A percentile compares a stretch with the other conserved stretches of the same genome.
These are phyloP conservation scores for Orestias chungarensis DNA, from an alignment of 2,797 vertebrate genomes.

Conservation along the genomic window DNA sequence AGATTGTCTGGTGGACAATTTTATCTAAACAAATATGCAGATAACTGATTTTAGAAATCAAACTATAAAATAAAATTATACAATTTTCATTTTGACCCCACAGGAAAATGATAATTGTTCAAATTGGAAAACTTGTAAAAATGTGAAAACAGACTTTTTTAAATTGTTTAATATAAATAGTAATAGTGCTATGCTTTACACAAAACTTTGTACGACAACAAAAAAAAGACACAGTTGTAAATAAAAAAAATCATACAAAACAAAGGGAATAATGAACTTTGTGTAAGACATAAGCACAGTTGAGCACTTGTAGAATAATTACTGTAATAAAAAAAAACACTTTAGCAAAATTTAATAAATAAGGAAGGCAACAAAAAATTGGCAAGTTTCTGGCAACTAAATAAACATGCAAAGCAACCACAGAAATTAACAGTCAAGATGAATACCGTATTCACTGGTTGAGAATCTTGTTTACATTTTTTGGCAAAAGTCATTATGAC, in stretches of 20 bases:
- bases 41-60: not conserved
- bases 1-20: not conserved
- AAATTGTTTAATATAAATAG: slow-evolving; percentile 98
- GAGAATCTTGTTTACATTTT: slow-evolving; percentile 46
- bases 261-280: slow-evolving; percentile 77
- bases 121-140: slow-evolving; percentile 19
- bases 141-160: too few species aligned
- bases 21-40: not conserved
- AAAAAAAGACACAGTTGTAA: slow-evolving; percentile 78
- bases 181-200: slow-evolving; percentile 99
- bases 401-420: slow-evolving; percentile 58
- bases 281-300: slow-evolving; percentile 84
- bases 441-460: slow-evolving; percentile 62
- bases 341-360: slow-evolving; percentile 74
- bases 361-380: slow-evolving; percentile 57
- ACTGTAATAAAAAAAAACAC: slow-evolving; percentile 39
- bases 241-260: slow-evolving; percentile 72
- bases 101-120: slow-evolving; percentile 26
- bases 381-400: slow-evolving; percentile 57
- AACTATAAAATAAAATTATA: too few species aligned
- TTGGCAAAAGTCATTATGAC: slow-evolving; percentile 63
- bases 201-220: slow-evolving; percentile 88
- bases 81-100: not conserved
- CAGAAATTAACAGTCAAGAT: slow-evolving; percentile 56
- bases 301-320: slow-evolving; percentile 63